Evolutionary conservation across 1,140 invertebrate species (phyloP).

Genomic region (Ips nitidus): DNA sequence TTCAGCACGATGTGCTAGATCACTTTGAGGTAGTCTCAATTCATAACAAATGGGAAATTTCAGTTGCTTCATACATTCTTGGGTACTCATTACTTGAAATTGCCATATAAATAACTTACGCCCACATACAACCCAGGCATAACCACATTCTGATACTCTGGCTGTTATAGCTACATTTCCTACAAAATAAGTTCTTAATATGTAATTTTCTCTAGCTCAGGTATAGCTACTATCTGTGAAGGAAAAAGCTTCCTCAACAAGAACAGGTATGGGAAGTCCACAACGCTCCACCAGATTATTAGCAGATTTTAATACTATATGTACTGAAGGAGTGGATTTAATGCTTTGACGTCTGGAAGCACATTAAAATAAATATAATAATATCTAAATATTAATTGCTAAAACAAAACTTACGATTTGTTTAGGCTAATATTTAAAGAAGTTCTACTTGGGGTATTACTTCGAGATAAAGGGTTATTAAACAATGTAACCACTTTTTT

Average conservation of each 20-base stretch:
- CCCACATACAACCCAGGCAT: constrained; percentile 82
- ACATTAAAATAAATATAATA: background rate
- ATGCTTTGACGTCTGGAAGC: background rate
- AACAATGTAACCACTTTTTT: background rate
- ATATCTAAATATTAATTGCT: background rate
- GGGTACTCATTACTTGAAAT: constrained; percentile 56
- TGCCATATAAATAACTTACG: constrained; percentile 86
- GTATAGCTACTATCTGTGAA: constrained; percentile 69
- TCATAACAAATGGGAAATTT: constrained; percentile 67
- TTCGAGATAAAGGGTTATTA: background rate
- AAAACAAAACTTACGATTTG: background rate
- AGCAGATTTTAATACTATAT: constrained; percentile 69
- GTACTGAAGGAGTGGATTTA: constrained; percentile 49
- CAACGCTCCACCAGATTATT: constrained; percentile 71
- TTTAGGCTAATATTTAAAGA: background rate
- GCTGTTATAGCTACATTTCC: constrained; percentile 60
- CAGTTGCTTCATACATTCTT: constrained; percentile 42
- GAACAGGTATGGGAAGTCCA: constrained; percentile 78
- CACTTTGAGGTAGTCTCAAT: constrained; percentile 85
- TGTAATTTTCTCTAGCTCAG: constrained; percentile 25
- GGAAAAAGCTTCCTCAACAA: constrained; percentile 85
- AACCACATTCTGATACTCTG: constrained; percentile 57
- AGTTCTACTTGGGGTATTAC: background rate
- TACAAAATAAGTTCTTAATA: constrained; percentile 35
- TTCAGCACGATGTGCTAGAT: constrained; percentile 88